Conservation (phyloP, 2,113 vertebrate genomes). For the Limnothrissa miodon region DNA sequence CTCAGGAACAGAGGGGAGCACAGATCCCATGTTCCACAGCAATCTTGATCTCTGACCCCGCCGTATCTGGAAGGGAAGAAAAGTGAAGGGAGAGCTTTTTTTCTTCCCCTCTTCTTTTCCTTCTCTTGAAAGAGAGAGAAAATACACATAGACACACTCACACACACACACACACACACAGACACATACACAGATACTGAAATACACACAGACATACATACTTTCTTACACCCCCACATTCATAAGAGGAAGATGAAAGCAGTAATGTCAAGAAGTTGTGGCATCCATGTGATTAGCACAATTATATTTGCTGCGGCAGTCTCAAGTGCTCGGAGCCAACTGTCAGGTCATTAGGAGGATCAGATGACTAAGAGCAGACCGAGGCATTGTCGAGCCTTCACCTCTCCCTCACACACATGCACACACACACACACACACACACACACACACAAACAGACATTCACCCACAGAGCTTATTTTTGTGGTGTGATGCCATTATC, state of each 20-base stretch:
- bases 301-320: constrained; percentile 65
- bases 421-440: no score
- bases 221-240: not conserved
- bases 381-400: constrained; percentile 49
- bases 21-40: constrained; percentile 19
- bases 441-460: no score
- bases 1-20: not conserved
- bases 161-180: not conserved
- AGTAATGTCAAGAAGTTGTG: constrained; percentile 62
- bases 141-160: no score
- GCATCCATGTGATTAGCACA: constrained; percentile 71
- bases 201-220: not conserved
- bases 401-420: constrained; percentile 50
- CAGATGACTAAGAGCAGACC: constrained; percentile 55
- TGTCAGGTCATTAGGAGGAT: constrained; percentile 45
- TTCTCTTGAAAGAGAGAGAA: not conserved
- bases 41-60: not conserved
- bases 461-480: not conserved
- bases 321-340: constrained; percentile 55
- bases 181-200: not conserved
- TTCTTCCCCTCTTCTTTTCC: not conserved
- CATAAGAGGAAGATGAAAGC: constrained; percentile 5
- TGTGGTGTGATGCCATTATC: constrained; percentile 66
- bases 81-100: not conserved
- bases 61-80: constrained; percentile 19